Evolutionary conservation across 2,113 vertebrate genomes (phyloP).

Genomic region (Naja naja): DNA sequence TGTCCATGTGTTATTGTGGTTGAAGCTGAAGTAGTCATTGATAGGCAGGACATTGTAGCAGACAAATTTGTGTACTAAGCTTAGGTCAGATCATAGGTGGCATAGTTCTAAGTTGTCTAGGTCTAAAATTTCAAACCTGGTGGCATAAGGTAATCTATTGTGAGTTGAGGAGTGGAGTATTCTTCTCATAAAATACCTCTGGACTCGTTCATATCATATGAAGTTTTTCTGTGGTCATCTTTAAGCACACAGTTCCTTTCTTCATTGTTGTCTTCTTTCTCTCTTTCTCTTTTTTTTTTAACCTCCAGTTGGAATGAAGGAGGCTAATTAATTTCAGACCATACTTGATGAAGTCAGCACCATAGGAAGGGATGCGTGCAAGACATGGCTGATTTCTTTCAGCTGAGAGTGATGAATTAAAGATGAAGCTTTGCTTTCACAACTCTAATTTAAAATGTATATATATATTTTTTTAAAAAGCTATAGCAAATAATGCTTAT

Average conservation of each 20-base stretch:
- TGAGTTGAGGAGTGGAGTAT: no score
- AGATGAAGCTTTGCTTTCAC: slow-evolving; percentile 81
- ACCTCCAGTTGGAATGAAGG: slow-evolving; percentile 78
- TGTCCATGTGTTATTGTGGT: no score
- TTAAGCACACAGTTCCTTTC: slow-evolving; percentile 77
- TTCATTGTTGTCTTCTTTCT: not conserved
- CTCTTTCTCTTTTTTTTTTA: slow-evolving; percentile 35
- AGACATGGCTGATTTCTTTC: slow-evolving; percentile 85
- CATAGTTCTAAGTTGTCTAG: no score
- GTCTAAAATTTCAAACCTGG: no score
- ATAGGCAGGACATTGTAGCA: no score
- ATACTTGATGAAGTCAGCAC: slow-evolving; percentile 84
- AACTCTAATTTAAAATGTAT: slow-evolving; percentile 82
- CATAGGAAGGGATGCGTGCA: slow-evolving; percentile 76
- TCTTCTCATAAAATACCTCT: no score
- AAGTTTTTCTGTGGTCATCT: slow-evolving; percentile 78
- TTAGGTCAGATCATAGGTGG: no score
- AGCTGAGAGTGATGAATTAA: slow-evolving; percentile 85
- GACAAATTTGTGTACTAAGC: no score
- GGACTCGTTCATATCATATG: slow-evolving; percentile 54
- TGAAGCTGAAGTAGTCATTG: no score
- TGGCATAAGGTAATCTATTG: no score
- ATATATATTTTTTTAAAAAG: slow-evolving; percentile 72
- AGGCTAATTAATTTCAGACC: slow-evolving; percentile 85
- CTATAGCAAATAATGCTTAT: slow-evolving; percentile 79